A percentile compares a stretch with the other conserved stretches of the same genome.
phyloP scores from a whole-genome alignment of 2,113 vertebrate species.

The Stegastes partitus region DNA sequence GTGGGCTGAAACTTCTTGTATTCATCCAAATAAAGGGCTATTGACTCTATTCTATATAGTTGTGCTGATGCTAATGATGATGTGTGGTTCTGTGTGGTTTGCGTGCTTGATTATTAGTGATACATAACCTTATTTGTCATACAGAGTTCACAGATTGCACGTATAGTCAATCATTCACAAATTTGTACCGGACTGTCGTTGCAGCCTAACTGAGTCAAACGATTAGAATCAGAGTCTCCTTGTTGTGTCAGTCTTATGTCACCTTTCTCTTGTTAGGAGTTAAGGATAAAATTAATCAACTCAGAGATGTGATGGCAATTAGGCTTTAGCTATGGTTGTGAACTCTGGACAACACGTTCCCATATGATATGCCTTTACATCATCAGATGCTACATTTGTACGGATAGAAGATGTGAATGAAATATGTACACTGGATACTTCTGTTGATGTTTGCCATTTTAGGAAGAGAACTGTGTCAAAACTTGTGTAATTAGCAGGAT shows the following conservation, averaged over 20 bases:
- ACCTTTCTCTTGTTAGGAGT: not conserved
- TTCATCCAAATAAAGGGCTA: constrained; percentile 12
- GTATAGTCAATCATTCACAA: constrained; percentile 59
- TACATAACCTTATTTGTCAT: constrained; percentile 57
- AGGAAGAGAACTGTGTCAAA: not conserved
- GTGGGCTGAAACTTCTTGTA: not conserved
- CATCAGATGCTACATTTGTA: not conserved
- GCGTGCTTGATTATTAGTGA: constrained; percentile 50
- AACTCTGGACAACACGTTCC: not conserved
- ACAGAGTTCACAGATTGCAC: constrained; percentile 51
- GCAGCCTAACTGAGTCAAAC: constrained; percentile 39
- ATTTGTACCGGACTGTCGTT: constrained; percentile 68
- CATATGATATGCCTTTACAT: not conserved
- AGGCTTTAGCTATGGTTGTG: not conserved
- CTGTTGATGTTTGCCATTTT: too few species aligned
- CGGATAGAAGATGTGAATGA: constrained; percentile 2
- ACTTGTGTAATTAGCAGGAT: not conserved
- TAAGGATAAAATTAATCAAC: constrained; percentile 11
- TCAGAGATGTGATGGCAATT: not conserved
- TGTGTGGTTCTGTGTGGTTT: constrained; percentile 10
- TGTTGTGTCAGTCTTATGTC: constrained; percentile 21
- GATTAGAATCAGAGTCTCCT: constrained; percentile 22
- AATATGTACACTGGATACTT: not conserved
- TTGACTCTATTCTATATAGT: not conserved
- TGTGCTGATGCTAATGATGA: constrained; percentile 10